A percentile compares a stretch with the other conserved stretches of the same genome.
Evolutionary conservation across 2,113 vertebrate species (phyloP).

Genomic region (Ceyx melanurus): DNA sequence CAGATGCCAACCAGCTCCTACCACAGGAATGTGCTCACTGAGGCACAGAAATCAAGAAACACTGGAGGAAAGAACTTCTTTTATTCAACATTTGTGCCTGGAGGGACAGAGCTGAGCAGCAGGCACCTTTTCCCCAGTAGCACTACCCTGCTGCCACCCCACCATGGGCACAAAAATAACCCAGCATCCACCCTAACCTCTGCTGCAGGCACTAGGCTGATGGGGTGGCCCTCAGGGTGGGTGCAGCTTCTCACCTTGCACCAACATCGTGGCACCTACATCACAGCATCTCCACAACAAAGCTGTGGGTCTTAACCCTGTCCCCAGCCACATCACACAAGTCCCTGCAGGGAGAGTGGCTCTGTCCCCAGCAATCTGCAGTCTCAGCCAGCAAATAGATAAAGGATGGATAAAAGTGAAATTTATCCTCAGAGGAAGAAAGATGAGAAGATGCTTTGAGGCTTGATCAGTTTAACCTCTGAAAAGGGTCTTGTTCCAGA

Average conservation of each 20-base stretch:
- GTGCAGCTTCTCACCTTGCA: background rate
- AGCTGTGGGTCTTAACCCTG: background rate
- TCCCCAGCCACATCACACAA: background rate
- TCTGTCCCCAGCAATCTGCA: background rate
- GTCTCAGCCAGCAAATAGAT: background rate
- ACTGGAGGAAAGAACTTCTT: constrained; percentile 16
- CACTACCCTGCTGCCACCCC: background rate
- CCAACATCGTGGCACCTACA: accelerated
- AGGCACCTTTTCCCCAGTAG: background rate
- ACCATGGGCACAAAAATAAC: background rate
- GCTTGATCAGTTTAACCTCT: background rate
- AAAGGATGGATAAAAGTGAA: background rate
- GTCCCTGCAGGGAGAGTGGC: background rate
- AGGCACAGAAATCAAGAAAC: background rate
- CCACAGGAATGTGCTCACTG: constrained; percentile 34
- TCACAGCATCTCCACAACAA: background rate
- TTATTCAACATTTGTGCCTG: background rate
- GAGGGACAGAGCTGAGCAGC: background rate
- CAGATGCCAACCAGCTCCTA: background rate
- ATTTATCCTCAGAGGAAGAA: background rate
- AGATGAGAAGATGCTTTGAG: background rate
- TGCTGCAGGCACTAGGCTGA: background rate
- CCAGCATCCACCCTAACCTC: background rate
- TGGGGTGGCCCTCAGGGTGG: accelerated
- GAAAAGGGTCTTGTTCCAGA: constrained; percentile 3